Evolutionary conservation across 1,140 invertebrate genomes (phyloP).

Genomic region (honey bee (Apis mellifera)): Amel_HAv3.1 CM009938.2:1965001-1965500

Average conservation of each 20-base stretch:
- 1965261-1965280: conserved; percentile 59
- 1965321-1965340: conserved; percentile 36
- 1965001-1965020: conserved; percentile 27
- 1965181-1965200: conserved; percentile 52
- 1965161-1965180: conserved; percentile 34
- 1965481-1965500: conserved; percentile 7
- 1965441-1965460: conserved; percentile 48
- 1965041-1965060: conserved; percentile 54
- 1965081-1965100: conserved; percentile 55
- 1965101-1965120: conserved; percentile 58
- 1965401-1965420: conserved; percentile 38
- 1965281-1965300: conserved; percentile 53
- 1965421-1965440: conserved; percentile 53
- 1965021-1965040: conserved; percentile 9
- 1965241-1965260: neutral
- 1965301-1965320: conserved; percentile 46
- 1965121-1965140: conserved; percentile 30
- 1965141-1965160: conserved; percentile 12
- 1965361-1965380: conserved; percentile 2
- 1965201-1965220: conserved; percentile 40
- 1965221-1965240: conserved; percentile 44
- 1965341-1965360: conserved; percentile 1
- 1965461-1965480: conserved; percentile 16
- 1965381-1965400: neutral
- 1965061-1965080: conserved; percentile 55